phyloP scores from a whole-genome alignment of 2,888 invertebrate species.

The Tetheella fluctuosa region DNA sequence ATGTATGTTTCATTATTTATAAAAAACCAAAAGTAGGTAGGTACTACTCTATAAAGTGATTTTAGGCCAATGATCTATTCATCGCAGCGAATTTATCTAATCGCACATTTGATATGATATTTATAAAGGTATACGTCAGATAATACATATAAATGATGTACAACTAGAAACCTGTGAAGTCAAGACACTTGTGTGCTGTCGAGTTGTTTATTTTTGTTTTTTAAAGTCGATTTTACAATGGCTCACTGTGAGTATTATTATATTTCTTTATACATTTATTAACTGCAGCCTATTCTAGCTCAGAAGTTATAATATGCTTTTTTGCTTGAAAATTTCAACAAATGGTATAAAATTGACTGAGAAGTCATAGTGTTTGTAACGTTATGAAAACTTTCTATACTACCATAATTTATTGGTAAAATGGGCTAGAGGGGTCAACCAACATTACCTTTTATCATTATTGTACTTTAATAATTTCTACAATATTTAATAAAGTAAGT shows the following conservation, averaged over 20 bases:
- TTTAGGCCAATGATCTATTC: slow-evolving; percentile 15
- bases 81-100: slow-evolving; percentile 41
- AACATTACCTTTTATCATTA: neutral
- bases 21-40: neutral
- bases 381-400: too few relatives aligned
- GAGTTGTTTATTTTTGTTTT: slow-evolving; percentile 20
- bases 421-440: neutral
- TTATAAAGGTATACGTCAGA: slow-evolving; percentile 36
- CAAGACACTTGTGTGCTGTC: slow-evolving; percentile 22
- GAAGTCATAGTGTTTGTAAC: too few relatives aligned
- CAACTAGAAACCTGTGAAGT: slow-evolving; percentile 32
- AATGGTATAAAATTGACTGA: too few relatives aligned
- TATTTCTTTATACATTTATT: neutral
- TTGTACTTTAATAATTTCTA: neutral
- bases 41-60: neutral
- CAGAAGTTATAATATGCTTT: too few relatives aligned
- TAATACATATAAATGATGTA: slow-evolving; percentile 46
- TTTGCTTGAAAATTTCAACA: too few relatives aligned
- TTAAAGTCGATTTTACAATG: slow-evolving; percentile 31
- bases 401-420: neutral
- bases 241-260: slow-evolving; percentile 44
- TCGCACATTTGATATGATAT: slow-evolving; percentile 48
- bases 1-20: neutral
- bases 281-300: too few relatives aligned
- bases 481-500: too few relatives aligned